These are phyloP conservation scores for Ophion costatus DNA, from an alignment of 2,888 invertebrate species.

Conservation along the genomic window DNA sequence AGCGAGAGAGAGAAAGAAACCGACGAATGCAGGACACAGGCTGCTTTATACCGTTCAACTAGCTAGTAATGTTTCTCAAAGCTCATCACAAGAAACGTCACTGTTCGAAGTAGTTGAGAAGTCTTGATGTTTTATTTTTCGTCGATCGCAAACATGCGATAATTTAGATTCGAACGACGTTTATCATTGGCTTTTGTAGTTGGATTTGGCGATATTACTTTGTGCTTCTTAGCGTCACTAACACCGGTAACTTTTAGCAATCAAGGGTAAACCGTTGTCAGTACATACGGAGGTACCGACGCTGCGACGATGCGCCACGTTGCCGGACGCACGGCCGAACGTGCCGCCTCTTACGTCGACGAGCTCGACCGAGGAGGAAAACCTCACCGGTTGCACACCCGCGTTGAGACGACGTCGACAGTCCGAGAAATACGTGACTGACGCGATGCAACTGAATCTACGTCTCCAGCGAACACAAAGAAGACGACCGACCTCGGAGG, in stretches of 20 bases:
- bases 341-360: conserved; percentile 77
- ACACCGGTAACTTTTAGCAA: conserved; percentile 79
- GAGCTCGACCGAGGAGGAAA: conserved; percentile 81
- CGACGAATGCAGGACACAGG: neutral
- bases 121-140: neutral
- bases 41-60: neutral
- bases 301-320: conserved; percentile 82
- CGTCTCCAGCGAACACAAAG: conserved; percentile 89
- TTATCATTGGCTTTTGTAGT: conserved; percentile 56
- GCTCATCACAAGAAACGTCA: conserved; percentile 8
- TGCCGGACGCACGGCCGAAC: conserved; percentile 81
- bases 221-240: conserved; percentile 74
- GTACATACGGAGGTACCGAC: conserved; percentile 76
- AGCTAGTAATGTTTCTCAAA: conserved; percentile 35
- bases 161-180: conserved; percentile 8
- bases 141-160: conserved; percentile 6
- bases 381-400: conserved; percentile 85
- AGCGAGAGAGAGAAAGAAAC: neutral
- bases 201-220: conserved; percentile 61
- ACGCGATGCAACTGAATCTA: conserved; percentile 92
- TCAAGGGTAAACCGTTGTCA: conserved; percentile 79
- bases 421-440: conserved; percentile 93
- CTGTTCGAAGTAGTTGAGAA: conserved; percentile 38
- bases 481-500: conserved; percentile 78
- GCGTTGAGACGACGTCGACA: conserved; percentile 91